Percentiles rank a stretch among this genome's conserved stretches.
These are phyloP conservation scores for Zosterops japonicus DNA, from an alignment of 2,113 vertebrate genomes.

Conservation along the genomic window DNA sequence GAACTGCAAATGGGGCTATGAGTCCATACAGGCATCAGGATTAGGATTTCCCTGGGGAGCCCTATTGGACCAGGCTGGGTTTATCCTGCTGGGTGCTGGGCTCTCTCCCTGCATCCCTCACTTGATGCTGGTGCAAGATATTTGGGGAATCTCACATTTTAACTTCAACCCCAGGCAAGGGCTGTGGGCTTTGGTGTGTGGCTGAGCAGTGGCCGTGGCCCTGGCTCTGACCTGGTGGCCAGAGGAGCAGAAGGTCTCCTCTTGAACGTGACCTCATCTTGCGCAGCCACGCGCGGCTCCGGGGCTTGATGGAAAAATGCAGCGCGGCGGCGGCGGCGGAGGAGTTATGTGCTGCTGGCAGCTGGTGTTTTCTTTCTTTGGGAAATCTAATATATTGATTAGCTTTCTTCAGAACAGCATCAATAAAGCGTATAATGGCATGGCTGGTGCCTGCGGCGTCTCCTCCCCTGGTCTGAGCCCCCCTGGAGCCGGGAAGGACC, in stretches of 20 bases:
- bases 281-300: background rate
- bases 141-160: background rate
- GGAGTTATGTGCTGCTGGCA: constrained; percentile 58
- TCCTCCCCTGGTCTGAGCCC: constrained; percentile 50
- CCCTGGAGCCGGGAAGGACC: constrained; percentile 50
- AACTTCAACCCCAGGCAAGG: background rate
- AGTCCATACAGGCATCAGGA: background rate
- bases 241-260: background rate
- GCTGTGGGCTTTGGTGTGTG: fast-evolving
- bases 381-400: constrained; percentile 78
- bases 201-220: background rate
- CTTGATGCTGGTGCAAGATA: background rate
- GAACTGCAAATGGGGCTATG: background rate
- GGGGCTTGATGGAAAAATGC: constrained; percentile 44
- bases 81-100: background rate
- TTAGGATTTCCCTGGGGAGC: fast-evolving
- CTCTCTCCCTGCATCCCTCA: fast-evolving
- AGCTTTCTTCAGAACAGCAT: constrained; percentile 74
- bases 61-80: fast-evolving
- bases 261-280: constrained; percentile 50
- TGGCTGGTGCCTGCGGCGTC: constrained; percentile 60
- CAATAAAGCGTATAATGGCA: constrained; percentile 71
- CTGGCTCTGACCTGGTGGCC: constrained; percentile 7
- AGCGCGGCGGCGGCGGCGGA: background rate
- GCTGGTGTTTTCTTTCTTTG: constrained; percentile 72